Percentiles rank a stretch among this genome's conserved stretches.
Conservation (phyloP, 2,888 invertebrate species). For the Andrena bucephala region DNA sequence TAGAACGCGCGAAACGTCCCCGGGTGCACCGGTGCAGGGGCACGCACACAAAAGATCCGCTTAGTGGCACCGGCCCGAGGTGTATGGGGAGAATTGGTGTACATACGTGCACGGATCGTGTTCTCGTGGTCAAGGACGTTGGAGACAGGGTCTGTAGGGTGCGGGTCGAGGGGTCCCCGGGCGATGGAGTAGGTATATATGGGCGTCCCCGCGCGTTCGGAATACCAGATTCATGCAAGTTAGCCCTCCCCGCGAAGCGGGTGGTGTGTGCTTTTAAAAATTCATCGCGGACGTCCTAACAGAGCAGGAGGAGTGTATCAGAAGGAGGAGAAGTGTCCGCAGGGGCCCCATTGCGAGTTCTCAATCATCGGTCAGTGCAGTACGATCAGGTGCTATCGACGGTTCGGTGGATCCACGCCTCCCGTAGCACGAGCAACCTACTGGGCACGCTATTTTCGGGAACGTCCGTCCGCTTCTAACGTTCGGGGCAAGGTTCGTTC, state of each 20-base stretch:
- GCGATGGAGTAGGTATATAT: conserved; percentile 81
- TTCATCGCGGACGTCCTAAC: conserved; percentile 57
- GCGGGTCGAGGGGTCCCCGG: conserved; percentile 72
- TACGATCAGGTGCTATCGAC: conserved; percentile 44
- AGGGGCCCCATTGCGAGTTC: conserved; percentile 24
- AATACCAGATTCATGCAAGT: conserved; percentile 83
- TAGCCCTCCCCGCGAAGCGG: conserved; percentile 75
- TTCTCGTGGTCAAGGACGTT: conserved; percentile 71
- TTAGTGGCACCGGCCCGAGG: conserved; percentile 28
- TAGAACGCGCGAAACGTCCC: neutral
- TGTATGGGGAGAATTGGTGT: conserved; percentile 43
- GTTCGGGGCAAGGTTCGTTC: conserved; percentile 49
- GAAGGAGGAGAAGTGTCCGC: conserved; percentile 9
- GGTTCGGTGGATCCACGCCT: conserved; percentile 11
- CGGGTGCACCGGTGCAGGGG: conserved; percentile 32
- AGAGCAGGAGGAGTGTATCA: neutral
- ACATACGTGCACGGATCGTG: conserved; percentile 27
- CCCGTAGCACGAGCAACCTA: neutral
- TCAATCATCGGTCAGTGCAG: conserved; percentile 56
- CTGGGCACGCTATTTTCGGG: conserved; percentile 12
- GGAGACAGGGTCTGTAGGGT: conserved; percentile 66
- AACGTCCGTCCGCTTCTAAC: conserved; percentile 10
- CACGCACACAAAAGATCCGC: conserved; percentile 24
- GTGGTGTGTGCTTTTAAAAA: conserved; percentile 66
- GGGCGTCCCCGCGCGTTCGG: conserved; percentile 83